A percentile compares a stretch with the other conserved stretches of the same genome.
These are phyloP conservation scores for Lycocorax pyrrhopterus DNA, from an alignment of 2,113 vertebrate genomes.

Conservation along the genomic window DNA sequence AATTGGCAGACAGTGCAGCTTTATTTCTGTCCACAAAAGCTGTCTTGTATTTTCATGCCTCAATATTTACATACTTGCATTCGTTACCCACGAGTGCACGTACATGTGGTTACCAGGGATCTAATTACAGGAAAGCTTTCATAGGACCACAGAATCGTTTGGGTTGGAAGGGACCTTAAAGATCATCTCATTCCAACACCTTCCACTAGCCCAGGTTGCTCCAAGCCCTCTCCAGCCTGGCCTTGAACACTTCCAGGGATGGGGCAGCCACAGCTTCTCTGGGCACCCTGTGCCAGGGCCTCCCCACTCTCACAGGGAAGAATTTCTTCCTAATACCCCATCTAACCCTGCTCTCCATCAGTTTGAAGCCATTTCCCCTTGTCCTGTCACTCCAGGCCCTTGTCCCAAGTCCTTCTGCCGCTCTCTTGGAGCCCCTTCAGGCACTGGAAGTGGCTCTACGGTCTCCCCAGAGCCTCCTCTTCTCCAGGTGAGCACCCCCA, in stretches of 20 bases:
- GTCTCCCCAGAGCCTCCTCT: neutral
- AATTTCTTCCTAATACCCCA: neutral
- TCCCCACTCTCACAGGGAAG: fast-evolving
- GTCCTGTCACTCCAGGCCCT: neutral
- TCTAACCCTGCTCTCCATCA: fast-evolving
- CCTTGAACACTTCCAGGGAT: neutral
- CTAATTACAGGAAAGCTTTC: neutral
- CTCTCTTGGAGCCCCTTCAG: neutral
- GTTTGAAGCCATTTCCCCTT: fast-evolving
- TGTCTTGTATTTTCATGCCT: neutral
- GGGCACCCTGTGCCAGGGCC: neutral
- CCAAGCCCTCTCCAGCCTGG: fast-evolving
- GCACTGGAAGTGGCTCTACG: neutral
- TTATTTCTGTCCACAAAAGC: neutral
- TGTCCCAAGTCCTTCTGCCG: neutral
- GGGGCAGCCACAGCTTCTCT: neutral
- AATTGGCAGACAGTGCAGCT: neutral
- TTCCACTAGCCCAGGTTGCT: fast-evolving
- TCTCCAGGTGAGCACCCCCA: neutral
- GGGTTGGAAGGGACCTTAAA: neutral
- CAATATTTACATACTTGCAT: neutral
- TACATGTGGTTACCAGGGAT: neutral
- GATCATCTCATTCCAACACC: neutral
- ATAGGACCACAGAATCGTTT: neutral
- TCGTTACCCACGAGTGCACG: neutral